These are phyloP conservation scores for Brachionus rotundiformis DNA, from an alignment of 1,140 invertebrate genomes.

Conservation along the genomic window DNA sequence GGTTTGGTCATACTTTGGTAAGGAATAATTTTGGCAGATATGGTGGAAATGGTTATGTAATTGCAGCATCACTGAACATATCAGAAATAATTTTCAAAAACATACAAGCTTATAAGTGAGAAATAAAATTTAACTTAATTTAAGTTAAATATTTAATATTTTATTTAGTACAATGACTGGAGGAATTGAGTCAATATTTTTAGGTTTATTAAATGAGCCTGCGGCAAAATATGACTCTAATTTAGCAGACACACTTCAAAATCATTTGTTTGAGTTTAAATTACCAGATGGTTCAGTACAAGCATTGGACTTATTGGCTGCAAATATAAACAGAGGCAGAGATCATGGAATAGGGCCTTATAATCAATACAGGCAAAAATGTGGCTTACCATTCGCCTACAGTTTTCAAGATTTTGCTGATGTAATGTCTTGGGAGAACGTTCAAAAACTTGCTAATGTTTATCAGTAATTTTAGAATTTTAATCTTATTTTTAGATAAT, in stretches of 20 bases:
- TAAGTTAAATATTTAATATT: background rate
- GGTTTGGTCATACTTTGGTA: slow-evolving; percentile 49
- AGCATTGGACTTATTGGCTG: slow-evolving; percentile 82
- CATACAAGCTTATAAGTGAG: slow-evolving; percentile 42
- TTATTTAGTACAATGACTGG: background rate
- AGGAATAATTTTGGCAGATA: background rate
- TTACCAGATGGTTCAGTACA: background rate
- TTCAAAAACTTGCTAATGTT: background rate
- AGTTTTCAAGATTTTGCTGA: slow-evolving; percentile 48
- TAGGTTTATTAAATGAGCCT: background rate
- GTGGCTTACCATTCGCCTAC: slow-evolving; percentile 60
- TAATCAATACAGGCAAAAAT: slow-evolving; percentile 79
- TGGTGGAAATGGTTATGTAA: background rate
- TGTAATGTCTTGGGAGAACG: background rate
- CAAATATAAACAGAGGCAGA: slow-evolving; percentile 90
- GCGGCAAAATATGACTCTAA: slow-evolving; percentile 6
- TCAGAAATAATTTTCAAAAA: slow-evolving; percentile 19
- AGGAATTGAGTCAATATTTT: slow-evolving; percentile 25
- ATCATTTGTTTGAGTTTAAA: slow-evolving; percentile 47
- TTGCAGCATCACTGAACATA: background rate
- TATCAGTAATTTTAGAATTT: background rate
- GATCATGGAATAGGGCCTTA: slow-evolving; percentile 93
- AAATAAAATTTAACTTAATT: background rate
- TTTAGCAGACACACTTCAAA: slow-evolving; percentile 11
- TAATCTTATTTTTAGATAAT: background rate